Evolutionary conservation across 1,140 invertebrate species (phyloP), one percentile per base, ranked within the genome.

Genomic region (Eciton burchellii): DNA sequence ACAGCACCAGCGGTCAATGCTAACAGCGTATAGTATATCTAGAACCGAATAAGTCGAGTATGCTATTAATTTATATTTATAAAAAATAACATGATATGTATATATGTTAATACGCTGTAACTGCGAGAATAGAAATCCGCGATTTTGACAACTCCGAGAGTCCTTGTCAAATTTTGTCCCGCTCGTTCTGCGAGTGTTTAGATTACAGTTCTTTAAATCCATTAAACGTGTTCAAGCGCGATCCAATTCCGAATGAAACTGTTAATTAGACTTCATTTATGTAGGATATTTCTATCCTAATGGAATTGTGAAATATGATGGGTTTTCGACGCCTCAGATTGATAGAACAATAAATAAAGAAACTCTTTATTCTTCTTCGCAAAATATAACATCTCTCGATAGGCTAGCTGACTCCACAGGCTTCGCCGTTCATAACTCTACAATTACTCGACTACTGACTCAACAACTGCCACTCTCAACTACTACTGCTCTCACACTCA

Each of bases 1-100:
- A 94, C 88, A 0, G 82, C 90, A 0, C 90, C 92, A 68, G 94
- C 92, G 21, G 93, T 93, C 11, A 92, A 86, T 6, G 92, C 90
- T 70, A 93, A 92, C 66, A 95, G 56, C 3, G 89, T 84, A 88
- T 94, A 95, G 82, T 95, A 95, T 41, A 94, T 84, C 95, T 95
- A 90, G 49, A 94, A 92, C 49, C 73, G 16, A 54, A 14, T 0
- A 43, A 47, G 81, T 12, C 3, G 6, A 11, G 5, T 1, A 8
- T 45, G 29, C 19, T 52, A 71, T 21, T 56, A 76, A 21, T 76
- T 68, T 24, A 2, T n/a, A 52, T 70, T 52, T 19, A 57, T 24
- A 57, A 56, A 57, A 72, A 3, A n/a, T n/a, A n/a, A 35, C 35
- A 6, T 6, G 35, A 6, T 35, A 35, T 6, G 35, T 6, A 35